Evolutionary conservation across 2,888 invertebrate species (phyloP), one percentile per base, ranked within the genome.

Genomic region (Sminthurinus aureus): DNA sequence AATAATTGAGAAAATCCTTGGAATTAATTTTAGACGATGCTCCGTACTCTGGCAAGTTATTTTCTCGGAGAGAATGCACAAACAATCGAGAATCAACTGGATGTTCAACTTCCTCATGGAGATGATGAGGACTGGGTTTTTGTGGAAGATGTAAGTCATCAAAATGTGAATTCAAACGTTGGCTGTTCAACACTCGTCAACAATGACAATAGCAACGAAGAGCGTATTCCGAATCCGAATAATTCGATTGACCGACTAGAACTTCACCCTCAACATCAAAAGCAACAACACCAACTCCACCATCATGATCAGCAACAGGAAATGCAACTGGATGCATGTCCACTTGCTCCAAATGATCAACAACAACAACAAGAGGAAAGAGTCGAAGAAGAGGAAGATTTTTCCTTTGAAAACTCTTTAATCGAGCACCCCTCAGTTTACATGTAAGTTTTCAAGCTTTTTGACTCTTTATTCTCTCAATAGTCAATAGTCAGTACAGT

Each of bases 1-100:
- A 81, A 81, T 81, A 81, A 81, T 81, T 69, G 51, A n/a, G 66
- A 22, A 67, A 73, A 58, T 81, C 81, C 81, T 81, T 81, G 74
- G 74, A 81, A 81, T 58, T 78, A 69, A 78, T 67, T 82, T 82
- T 78, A 82, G 83, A 83, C 83, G 83, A 83, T 83, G 83, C 83
- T 83, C 26, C 79, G 83, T 73, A 79, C 83, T 26, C 51, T 83
- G 74, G 83, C 83, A 73, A 83, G 58, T 74, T 83, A 83, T 67
- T 83, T 83, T 69, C 79, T 83, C 64, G 83, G 83, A 15, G 83
- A 83, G 74, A 75, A 79, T 79, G 83, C 38, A 64, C 73, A 79
- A 79, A 74, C 73, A 64, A 74, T 73, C 3, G 74, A 73, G 24
- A 64, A 81, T 13, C 51, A 67, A 77, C 51, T 69, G 50, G 83